Base-by-base conservation (phyloP, 2,888 invertebrate species). In the Pseudococcus jackbeardsleyi region DNA sequence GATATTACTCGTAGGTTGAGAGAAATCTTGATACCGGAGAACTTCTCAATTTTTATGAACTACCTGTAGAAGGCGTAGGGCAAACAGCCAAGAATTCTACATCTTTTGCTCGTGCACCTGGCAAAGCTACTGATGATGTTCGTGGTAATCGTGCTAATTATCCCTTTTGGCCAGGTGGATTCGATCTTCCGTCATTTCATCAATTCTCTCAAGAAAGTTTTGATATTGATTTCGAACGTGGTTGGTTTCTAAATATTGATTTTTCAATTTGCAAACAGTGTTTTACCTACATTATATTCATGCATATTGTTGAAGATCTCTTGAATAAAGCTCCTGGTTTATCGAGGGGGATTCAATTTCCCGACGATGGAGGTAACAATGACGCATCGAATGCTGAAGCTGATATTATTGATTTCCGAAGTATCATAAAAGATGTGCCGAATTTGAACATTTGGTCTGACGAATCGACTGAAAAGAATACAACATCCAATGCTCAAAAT, bases 61-160 rank as follows among this genome's bases (percentile, higher is more conserved):
- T 94, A 0, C 91, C 92, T 33, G 90, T 94, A 5, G 92, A 93
- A 89, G 93, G 85, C 59, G 17, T 88, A 4, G 89, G 88, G 6
- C 48, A 93, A 88, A 95, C 93, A 89, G 93, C 95, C 0, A 93
- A 93, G 90, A 96, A 95, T 91, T 96, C 96, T 0, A 93, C 95
- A 91, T 97, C 97, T 0, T 94, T 98, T 93, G 93, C 93, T 59
- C 93, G 97, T 90, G 95, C 95, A 33, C 97, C 97, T 0, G 93
- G 95, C 68, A 94, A 95, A 11, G 93, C 95, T 4, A 93, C 93
- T 72, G 94, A 95, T 90, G 94, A 95, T 77, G 84, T 89, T 77
- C 87, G 84, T n/a, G 89, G 89, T 48, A 84, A 39, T 84, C 48
- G 64, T 9, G 48, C 87, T 8, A 89, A 89, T 68, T 87, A 68